These are phyloP conservation scores for Macroglossus sobrinus DNA, from an alignment of 2,113 vertebrate species.

Conservation along the genomic window DNA sequence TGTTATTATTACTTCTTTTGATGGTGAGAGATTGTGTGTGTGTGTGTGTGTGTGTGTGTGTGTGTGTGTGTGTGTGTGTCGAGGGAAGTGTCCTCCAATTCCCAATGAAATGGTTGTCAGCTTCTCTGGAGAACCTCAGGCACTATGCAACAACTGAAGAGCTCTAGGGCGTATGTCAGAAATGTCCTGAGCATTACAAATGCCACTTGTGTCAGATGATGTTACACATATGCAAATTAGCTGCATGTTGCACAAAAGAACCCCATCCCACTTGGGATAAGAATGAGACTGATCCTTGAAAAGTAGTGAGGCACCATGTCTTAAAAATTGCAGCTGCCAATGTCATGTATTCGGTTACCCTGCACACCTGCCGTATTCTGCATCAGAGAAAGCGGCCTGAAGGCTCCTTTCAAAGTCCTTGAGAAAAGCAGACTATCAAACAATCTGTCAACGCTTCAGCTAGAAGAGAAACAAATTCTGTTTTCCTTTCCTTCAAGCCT, in stretches of 20 bases:
- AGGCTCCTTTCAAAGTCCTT: background rate
- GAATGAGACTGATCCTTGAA: background rate
- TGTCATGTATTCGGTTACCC: background rate
- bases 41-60: background rate
- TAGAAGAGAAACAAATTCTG: background rate
- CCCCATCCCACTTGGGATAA: background rate
- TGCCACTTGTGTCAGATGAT: background rate
- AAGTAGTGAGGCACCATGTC: background rate
- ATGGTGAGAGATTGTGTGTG: background rate
- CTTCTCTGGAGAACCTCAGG: background rate
- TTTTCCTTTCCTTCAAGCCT: background rate
- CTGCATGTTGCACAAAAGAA: background rate
- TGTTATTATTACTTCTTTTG: background rate
- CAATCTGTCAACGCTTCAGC: rapidly evolving
- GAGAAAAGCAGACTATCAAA: background rate
- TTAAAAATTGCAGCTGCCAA: background rate
- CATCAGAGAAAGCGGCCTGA: background rate
- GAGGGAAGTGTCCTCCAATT: background rate
- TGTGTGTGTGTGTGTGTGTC: background rate
- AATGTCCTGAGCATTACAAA: background rate
- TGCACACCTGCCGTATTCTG: background rate
- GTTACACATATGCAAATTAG: background rate
- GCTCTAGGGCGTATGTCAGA: background rate
- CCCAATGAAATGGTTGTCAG: background rate
- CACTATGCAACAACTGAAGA: background rate